Evolutionary conservation across 2,113 vertebrate species (phyloP).

Genomic region (Balaeniceps rex): DNA sequence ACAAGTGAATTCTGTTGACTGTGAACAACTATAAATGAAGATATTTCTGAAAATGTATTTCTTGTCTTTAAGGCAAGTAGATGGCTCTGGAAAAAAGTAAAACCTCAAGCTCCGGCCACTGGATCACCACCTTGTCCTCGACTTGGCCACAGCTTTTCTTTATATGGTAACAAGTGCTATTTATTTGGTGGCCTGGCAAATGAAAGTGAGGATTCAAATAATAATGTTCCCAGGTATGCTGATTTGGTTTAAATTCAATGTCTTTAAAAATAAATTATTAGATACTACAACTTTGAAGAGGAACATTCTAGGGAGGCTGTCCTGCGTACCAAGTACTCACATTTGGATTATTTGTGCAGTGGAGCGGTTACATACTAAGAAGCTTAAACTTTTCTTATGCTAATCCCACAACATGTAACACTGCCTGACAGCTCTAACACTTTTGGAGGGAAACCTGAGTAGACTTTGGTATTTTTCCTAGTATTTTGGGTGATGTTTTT

Average conservation of each 20-base stretch:
- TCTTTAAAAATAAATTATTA: background rate
- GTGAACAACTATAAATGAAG: background rate
- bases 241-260: background rate
- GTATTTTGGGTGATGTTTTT: background rate
- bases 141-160: slow-evolving; percentile 88
- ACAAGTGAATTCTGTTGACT: background rate
- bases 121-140: slow-evolving; percentile 86
- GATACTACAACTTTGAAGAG: background rate
- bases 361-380: background rate
- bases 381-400: background rate
- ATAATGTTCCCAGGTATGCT: slow-evolving; percentile 89
- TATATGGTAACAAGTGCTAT: slow-evolving; percentile 89
- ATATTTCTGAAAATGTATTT: background rate
- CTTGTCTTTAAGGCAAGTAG: slow-evolving; percentile 85
- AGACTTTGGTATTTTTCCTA: background rate
- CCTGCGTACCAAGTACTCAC: background rate
- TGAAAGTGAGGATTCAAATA: slow-evolving; percentile 91
- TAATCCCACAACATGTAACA: background rate
- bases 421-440: background rate
- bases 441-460: background rate
- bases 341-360: background rate
- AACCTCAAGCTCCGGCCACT: slow-evolving; percentile 81
- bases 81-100: slow-evolving; percentile 98
- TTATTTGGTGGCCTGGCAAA: slow-evolving; percentile 89
- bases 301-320: background rate